phyloP scores from a whole-genome alignment of 1,140 invertebrate genomes.

The Lethocerus indicus region DNA sequence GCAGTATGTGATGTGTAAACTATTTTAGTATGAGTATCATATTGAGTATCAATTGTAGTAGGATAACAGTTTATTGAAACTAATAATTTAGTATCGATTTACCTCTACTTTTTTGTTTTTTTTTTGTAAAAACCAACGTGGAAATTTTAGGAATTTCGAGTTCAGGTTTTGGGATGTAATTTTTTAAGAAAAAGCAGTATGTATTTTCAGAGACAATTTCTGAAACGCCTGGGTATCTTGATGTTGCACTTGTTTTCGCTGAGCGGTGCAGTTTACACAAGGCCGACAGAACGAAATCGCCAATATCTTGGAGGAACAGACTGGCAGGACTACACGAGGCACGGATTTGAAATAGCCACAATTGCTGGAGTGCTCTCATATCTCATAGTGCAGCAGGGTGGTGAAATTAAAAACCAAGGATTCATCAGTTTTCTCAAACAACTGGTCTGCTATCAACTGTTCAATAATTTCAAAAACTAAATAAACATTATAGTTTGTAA shows the following conservation, averaged over 20 bases:
- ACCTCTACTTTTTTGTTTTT: no score
- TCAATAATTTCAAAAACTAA: neutral
- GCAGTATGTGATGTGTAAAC: no score
- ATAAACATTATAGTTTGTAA: neutral
- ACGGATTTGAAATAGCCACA: conserved; percentile 68
- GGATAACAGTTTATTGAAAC: no score
- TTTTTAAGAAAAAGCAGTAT: no score
- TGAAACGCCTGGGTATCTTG: conserved; percentile 74
- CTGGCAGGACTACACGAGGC: conserved; percentile 33
- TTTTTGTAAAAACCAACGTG: no score
- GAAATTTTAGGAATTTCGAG: no score
- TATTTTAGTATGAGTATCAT: no score
- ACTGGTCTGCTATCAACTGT: conserved; percentile 32
- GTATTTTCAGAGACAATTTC: conserved; percentile 61
- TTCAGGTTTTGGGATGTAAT: no score
- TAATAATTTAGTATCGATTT: no score
- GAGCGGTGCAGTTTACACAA: conserved; percentile 75
- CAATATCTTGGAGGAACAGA: conserved; percentile 36
- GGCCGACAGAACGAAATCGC: conserved; percentile 39
- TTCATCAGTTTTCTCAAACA: conserved; percentile 78
- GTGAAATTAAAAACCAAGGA: conserved; percentile 88
- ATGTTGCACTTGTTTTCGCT: conserved; percentile 74
- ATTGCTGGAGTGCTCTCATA: conserved; percentile 72
- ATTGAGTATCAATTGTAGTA: no score
- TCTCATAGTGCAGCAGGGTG: conserved; percentile 79